Base-by-base conservation (phyloP, 30 jellyfish, hydroid and myxozoan genomes). In the Clytia hemisphaerica region DNA sequence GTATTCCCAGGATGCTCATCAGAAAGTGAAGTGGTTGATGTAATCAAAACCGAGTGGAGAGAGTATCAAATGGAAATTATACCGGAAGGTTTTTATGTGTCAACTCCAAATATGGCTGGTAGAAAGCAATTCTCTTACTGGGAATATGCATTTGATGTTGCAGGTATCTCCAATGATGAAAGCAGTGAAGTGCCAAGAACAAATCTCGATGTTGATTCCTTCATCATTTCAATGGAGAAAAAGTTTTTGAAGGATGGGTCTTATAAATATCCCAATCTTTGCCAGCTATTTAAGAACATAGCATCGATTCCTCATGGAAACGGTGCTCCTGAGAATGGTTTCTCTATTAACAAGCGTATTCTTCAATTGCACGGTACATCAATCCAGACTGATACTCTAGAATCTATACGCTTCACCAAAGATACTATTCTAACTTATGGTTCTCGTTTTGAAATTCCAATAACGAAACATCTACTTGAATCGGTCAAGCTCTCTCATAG, bases 251-350 rank as follows among this genome's bases (percentile, higher is more conserved):
- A 58, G 3, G 14, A 35, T 18, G 71, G 71, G 22, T 58, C 71
- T 19, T 14, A 36, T 19, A 58, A 58, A 35, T 58, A 19, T 24
- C 71, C 71, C n/a, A 2, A 4, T 42, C 6, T 58, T 2, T 19
- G 45, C 22, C 29, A 36, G 26, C 71, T 3, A n/a, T 58, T 58
- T 42, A 58, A 58, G 29, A 42, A n/a, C 29, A 42, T 19, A 21
- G 30, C 71, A 6, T 58, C 59, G n/a, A 4, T 58, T 58, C 29
- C 58, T 19, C 71, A 58, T 58, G 71, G 71, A 58, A 58, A 58
- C 55, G 2, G 71, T 58, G 45, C 71, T 35, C 58, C 71, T 21
- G 58, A 58, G 44, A 58, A 58, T 29, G 6, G 71, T 21, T 58
- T 58, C 71, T 58, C 71, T n/a, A 58, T 58, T 14, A 58, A 18